Conservation (phyloP, 2,888 invertebrate species). For the Drosophila anomelani region DNA sequence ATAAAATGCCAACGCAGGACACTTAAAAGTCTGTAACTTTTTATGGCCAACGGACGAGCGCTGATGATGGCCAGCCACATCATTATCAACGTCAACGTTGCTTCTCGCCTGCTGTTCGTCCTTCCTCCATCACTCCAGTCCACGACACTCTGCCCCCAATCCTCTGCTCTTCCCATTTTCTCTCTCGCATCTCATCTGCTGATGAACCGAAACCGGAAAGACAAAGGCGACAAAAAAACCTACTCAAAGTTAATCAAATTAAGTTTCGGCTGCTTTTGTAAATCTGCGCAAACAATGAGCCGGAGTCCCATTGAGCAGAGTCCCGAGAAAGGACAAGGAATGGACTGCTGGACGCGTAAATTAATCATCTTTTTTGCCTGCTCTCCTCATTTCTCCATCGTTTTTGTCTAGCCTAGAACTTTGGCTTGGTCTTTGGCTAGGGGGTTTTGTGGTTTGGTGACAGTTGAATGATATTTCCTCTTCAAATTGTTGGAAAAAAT, state of each 20-base stretch:
- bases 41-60: conserved; percentile 47
- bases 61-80: conserved; percentile 62
- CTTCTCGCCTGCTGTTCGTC: neutral
- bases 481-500: conserved; percentile 4
- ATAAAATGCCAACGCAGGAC: conserved; percentile 56
- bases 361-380: conserved; percentile 72
- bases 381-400: conserved; percentile 5
- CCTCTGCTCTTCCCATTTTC: conserved; percentile 11
- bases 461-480: conserved; percentile 43
- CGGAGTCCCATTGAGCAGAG: conserved; percentile 21
- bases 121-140: conserved; percentile 4
- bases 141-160: conserved; percentile 1
- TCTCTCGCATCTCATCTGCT: conserved; percentile 35
- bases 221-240: conserved; percentile 51
- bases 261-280: conserved; percentile 63
- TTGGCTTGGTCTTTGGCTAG: conserved; percentile 22
- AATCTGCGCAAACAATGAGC: conserved; percentile 57
- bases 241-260: conserved; percentile 74
- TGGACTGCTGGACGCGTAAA: conserved; percentile 57
- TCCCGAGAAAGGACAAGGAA: conserved; percentile 35
- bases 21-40: conserved; percentile 57
- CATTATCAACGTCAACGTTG: conserved; percentile 60
- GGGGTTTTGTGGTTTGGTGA: conserved; percentile 36
- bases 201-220: conserved; percentile 62
- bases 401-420: conserved; percentile 23